Conservation (phyloP, 1,140 invertebrate genomes). For the Drosophila truncata region DNA sequence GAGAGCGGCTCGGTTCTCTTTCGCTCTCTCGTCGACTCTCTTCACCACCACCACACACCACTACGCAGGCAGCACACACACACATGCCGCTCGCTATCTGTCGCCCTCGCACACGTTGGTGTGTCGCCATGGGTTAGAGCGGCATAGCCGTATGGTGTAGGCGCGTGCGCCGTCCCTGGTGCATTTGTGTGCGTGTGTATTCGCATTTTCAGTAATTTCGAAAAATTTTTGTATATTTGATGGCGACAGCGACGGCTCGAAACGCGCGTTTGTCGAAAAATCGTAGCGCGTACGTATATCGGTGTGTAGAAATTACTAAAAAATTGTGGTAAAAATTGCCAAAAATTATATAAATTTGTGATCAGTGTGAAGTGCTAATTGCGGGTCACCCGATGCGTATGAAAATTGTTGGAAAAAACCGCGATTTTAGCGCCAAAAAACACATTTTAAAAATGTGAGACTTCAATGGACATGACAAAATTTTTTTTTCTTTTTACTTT, state of each 20-base stretch:
- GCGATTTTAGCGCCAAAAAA: conserved; percentile 71
- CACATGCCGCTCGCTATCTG: conserved; percentile 10
- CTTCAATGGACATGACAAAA: conserved; percentile 80
- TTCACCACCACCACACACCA: conserved; percentile 23
- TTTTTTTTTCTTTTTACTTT: conserved; percentile 57
- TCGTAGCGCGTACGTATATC: conserved; percentile 81
- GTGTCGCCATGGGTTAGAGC: conserved; percentile 12
- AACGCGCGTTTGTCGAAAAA: conserved; percentile 84
- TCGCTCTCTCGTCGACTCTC: conserved; percentile 15
- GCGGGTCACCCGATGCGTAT: conserved; percentile 33
- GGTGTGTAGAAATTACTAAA: conserved; percentile 83
- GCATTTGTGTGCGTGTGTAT: conserved; percentile 72
- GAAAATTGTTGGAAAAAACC: conserved; percentile 41
- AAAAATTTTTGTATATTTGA: conserved; percentile 85
- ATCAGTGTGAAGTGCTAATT: conserved; percentile 48
- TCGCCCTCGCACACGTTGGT: conserved; percentile 5
- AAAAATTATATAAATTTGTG: conserved; percentile 75
- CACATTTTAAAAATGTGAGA: conserved; percentile 78
- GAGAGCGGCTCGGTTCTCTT: conserved; percentile 6
- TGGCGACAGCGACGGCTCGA: conserved; percentile 73
- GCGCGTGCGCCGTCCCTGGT: conserved; percentile 35
- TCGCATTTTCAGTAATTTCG: conserved; percentile 83
- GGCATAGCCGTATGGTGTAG: conserved; percentile 1
- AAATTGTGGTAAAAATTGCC: conserved; percentile 79
- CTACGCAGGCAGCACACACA: conserved; percentile 8